phyloP scores from a whole-genome alignment of 2,888 invertebrate genomes.

The Microctonus aethiopoides region DNA sequence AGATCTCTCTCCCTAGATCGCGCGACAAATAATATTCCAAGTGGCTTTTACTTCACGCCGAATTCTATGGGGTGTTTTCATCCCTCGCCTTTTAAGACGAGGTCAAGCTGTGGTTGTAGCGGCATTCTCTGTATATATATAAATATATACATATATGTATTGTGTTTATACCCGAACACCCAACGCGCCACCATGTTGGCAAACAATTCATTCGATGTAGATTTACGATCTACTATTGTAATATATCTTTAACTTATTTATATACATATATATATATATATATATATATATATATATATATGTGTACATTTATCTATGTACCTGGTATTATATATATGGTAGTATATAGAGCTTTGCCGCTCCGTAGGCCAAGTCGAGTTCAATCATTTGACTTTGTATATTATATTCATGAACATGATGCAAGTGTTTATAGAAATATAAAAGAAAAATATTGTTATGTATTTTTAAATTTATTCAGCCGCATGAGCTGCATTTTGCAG shows the following conservation, averaged over 20 bases:
- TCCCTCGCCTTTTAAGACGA: slow-evolving; percentile 23
- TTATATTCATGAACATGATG: neutral
- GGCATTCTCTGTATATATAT: slow-evolving; percentile 23
- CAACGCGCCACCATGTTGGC: slow-evolving; percentile 48
- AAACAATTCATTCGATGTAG: slow-evolving; percentile 52
- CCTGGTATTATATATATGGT: too few relatives aligned
- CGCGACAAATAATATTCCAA: slow-evolving; percentile 57
- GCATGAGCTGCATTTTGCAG: neutral
- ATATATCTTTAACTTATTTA: too few relatives aligned
- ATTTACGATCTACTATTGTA: slow-evolving; percentile 52
- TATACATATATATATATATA: too few relatives aligned
- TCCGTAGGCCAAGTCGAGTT: neutral
- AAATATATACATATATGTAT: too few relatives aligned
- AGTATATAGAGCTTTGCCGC: neutral
- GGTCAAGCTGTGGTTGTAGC: neutral
- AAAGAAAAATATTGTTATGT: neutral
- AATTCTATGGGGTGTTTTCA: slow-evolving; percentile 55
- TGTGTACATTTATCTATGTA: too few relatives aligned
- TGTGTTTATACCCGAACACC: slow-evolving; percentile 34
- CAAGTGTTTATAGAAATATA: neutral
- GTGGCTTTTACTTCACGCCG: slow-evolving; percentile 52
- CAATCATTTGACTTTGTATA: neutral
- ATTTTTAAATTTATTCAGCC: neutral
- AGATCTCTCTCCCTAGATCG: slow-evolving; percentile 50
- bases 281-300: too few relatives aligned